Conservation (phyloP, 2,888 invertebrate species). For the Tillus elongatus region DNA sequence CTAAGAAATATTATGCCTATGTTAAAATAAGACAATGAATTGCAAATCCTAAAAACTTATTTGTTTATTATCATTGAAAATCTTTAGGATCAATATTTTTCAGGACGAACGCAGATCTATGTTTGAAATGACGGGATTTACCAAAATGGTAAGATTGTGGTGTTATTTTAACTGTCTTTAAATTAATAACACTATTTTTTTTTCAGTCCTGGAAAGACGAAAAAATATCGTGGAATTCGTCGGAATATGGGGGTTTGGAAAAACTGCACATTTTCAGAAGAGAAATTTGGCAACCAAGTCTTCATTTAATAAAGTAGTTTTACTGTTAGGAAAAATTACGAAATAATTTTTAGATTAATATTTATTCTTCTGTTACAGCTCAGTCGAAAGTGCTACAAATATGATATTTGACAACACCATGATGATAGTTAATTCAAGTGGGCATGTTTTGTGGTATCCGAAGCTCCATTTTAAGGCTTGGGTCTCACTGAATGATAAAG, state of each 20-base stretch:
- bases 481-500: slow-evolving; percentile 34
- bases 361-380: no score
- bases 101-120: slow-evolving; percentile 35
- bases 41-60: no score
- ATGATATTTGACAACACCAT: slow-evolving; percentile 22
- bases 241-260: slow-evolving; percentile 47
- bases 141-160: slow-evolving; percentile 41
- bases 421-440: slow-evolving; percentile 30
- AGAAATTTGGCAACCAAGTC: slow-evolving; percentile 53
- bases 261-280: slow-evolving; percentile 44
- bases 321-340: slow-evolving; percentile 6
- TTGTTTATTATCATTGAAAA: no score
- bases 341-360: slow-evolving; percentile 4
- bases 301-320: slow-evolving; percentile 42
- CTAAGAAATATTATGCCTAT: no score
- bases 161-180: no score
- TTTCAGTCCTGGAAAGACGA: slow-evolving; percentile 55
- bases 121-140: slow-evolving; percentile 35
- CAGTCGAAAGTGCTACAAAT: not conserved
- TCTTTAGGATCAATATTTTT: no score
- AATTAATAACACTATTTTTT: no score
- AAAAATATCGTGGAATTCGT: slow-evolving; percentile 52
- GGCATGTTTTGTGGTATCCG: slow-evolving; percentile 36
- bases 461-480: slow-evolving; percentile 32
- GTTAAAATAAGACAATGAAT: no score